Percentiles rank a stretch among this genome's conserved stretches.
Evolutionary conservation across 2,797 vertebrate genomes (phyloP).

Genomic region (Tolypeutes matacus): DNA sequence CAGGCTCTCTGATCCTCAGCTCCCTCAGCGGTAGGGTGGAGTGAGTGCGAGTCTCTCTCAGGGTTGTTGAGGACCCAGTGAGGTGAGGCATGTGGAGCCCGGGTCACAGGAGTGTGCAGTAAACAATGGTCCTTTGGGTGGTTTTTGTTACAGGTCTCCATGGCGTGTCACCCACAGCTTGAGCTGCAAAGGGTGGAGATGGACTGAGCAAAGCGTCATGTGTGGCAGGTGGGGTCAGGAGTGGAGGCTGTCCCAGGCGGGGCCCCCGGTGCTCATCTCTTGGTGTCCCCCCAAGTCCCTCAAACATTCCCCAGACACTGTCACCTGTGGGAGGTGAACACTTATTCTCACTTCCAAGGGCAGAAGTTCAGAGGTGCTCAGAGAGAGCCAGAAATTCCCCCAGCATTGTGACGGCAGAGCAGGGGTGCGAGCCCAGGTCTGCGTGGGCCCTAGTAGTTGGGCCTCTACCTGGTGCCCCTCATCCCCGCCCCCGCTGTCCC

Average conservation of each 20-base stretch:
- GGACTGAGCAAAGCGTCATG: background rate
- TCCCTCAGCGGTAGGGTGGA: background rate
- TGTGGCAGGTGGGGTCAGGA: background rate
- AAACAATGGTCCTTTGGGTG: background rate
- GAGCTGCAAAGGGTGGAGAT: no score
- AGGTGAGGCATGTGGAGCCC: background rate
- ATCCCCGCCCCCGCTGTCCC: background rate
- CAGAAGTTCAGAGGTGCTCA: background rate
- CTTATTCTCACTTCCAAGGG: background rate
- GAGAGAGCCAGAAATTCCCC: background rate
- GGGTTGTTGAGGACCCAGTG: background rate
- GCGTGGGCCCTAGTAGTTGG: no score
- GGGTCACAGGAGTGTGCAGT: background rate
- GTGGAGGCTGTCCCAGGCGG: background rate
- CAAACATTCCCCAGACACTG: background rate
- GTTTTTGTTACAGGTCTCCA: background rate
- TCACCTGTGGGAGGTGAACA: background rate
- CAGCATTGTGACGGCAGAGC: rapidly evolving
- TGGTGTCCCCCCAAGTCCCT: background rate
- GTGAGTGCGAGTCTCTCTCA: background rate
- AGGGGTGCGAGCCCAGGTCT: no score
- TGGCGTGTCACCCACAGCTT: background rate
- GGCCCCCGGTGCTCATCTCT: background rate
- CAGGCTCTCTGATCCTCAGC: background rate
- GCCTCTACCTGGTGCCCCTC: background rate